A percentile compares a stretch with the other conserved stretches of the same genome.
Evolutionary conservation across 2,797 vertebrate genomes (phyloP).

Genomic region (Acrossocheilus fasciatus): DNA sequence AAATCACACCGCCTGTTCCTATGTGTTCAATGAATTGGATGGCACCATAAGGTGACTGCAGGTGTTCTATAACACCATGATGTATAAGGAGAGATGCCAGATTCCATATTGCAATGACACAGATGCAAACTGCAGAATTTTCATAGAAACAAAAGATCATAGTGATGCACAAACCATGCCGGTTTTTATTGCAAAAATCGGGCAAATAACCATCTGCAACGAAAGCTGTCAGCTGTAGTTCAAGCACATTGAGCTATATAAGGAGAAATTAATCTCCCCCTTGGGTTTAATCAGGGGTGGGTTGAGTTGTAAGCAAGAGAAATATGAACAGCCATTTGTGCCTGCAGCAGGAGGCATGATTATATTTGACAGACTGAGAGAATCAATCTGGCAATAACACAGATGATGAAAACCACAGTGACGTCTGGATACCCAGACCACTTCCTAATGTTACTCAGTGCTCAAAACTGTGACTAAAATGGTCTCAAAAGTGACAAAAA

Average conservation of each 20-base stretch:
- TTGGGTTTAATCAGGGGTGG: conserved; percentile 44
- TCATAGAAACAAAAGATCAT: not conserved
- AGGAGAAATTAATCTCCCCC: conserved; percentile 29
- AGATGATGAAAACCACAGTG: conserved; percentile 20
- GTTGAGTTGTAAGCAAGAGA: conserved; percentile 17
- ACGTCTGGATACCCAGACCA: not conserved
- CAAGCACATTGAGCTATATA: conserved; percentile 39
- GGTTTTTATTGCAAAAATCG: not conserved
- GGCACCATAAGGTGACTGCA: conserved; percentile 46
- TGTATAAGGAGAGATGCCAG: conserved; percentile 9
- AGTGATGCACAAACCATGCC: not conserved
- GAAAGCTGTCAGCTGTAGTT: conserved; percentile 24
- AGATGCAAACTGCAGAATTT: not conserved
- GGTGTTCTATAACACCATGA: conserved; percentile 36
- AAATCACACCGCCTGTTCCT: conserved; percentile 28
- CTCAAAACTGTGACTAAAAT: not conserved
- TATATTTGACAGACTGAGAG: conserved; percentile 33
- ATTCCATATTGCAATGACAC: conserved; percentile 5
- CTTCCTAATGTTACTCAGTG: not conserved
- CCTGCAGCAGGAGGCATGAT: conserved; percentile 29
- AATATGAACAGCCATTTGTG: conserved; percentile 42
- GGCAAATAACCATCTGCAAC: conserved; percentile 24
- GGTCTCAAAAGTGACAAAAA: not conserved
- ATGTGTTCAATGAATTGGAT: conserved; percentile 38
- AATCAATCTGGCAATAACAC: conserved; percentile 40